Conservation (phyloP, 1,140 invertebrate genomes). For the Choristoneura fumiferana region DNA sequence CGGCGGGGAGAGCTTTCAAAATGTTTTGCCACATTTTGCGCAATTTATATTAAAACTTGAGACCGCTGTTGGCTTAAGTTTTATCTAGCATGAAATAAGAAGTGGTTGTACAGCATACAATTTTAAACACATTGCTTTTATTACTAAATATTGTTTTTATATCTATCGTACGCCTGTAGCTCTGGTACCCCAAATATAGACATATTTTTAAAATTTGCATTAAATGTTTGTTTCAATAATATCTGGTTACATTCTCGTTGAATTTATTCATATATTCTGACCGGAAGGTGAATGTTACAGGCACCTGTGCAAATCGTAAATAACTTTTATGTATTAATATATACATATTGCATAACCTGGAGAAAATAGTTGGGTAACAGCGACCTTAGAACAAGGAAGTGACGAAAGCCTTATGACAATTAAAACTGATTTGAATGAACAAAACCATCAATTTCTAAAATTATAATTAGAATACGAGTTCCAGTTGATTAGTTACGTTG, state of each 20-base stretch:
- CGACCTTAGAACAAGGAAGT: constrained; percentile 5
- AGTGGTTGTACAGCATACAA: neutral
- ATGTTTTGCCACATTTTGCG: constrained; percentile 8
- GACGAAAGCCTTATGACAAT: neutral
- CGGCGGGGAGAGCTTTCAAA: neutral
- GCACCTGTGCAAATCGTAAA: constrained; percentile 37
- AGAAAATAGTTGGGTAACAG: constrained; percentile 8
- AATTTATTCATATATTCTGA: constrained; percentile 39
- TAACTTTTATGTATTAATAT: constrained; percentile 39
- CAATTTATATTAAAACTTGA: constrained; percentile 17
- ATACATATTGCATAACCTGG: constrained; percentile 27
- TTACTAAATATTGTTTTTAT: too few relatives aligned
- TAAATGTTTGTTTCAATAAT: neutral
- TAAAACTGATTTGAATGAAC: neutral
- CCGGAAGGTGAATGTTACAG: constrained; percentile 25
- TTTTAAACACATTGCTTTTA: neutral
- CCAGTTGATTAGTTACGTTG: neutral
- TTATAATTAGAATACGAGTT: too few relatives aligned
- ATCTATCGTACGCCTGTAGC: too few relatives aligned
- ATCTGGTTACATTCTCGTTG: constrained; percentile 14
- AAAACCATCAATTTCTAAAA: too few relatives aligned
- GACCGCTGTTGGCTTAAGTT: neutral
- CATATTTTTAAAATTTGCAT: neutral
- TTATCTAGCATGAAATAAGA: constrained; percentile 10
- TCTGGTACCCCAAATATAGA: too few relatives aligned